Evolutionary conservation across 1,140 invertebrate species (phyloP).

Genomic region (Nasonia giraulti): DNA sequence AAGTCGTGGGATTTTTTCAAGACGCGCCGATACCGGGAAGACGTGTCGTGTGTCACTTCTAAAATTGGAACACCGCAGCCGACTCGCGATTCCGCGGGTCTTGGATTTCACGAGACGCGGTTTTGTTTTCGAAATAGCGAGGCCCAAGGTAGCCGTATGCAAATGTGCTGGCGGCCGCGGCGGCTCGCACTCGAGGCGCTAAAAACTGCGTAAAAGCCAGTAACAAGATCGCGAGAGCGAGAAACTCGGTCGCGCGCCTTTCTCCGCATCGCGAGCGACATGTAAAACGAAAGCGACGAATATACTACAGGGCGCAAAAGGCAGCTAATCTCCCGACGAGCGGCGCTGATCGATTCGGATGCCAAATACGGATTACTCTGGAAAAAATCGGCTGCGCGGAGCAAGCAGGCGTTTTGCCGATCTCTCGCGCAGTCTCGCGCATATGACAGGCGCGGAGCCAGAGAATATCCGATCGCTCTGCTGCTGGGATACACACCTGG

Average conservation of each 20-base stretch:
- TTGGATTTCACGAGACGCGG: too few species aligned
- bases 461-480: background rate
- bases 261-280: background rate
- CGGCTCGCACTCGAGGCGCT: background rate
- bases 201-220: slow-evolving; percentile 4
- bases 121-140: background rate
- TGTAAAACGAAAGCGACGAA: background rate
- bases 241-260: slow-evolving; percentile 8
- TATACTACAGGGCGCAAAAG: too few species aligned
- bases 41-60: slow-evolving; percentile 24
- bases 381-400: background rate
- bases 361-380: background rate
- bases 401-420: background rate
- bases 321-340: too few species aligned
- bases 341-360: too few species aligned
- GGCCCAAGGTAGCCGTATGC: background rate
- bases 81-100: too few species aligned
- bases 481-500: background rate
- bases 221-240: background rate
- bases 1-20: background rate
- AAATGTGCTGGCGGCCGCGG: background rate
- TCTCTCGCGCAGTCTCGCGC: background rate
- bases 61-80: slow-evolving; percentile 17
- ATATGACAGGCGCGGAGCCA: slow-evolving; percentile 29
- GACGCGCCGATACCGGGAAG: too few species aligned